Conservation (phyloP, 2,797 vertebrate species). For the Sebastes hubbsi region DNA sequence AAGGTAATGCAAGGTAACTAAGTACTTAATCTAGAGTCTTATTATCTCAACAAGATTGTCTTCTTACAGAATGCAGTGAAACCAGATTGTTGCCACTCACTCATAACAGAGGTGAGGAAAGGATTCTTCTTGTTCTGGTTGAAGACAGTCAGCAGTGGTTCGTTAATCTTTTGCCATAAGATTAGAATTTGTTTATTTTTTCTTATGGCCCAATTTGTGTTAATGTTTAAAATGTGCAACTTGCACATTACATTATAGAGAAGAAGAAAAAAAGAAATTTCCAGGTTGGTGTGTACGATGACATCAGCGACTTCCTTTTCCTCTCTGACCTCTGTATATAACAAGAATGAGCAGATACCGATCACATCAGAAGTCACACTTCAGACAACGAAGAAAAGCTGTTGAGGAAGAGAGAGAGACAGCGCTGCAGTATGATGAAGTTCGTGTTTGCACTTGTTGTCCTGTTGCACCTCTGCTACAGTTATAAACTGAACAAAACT, state of each 20-base stretch:
- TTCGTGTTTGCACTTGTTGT: constrained; percentile 16
- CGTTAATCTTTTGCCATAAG: background rate
- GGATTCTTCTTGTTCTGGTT: background rate
- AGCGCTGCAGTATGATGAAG: constrained; percentile 50
- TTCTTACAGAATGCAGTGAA: background rate
- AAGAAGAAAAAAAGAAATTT: background rate
- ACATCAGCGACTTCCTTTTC: constrained; percentile 34
- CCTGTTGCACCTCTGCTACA: constrained; percentile 40
- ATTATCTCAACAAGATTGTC: background rate
- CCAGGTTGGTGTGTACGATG: constrained; percentile 4
- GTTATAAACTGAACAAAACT: accelerated
- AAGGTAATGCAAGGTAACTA: background rate
- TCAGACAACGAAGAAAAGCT: background rate
- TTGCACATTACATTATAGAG: background rate
- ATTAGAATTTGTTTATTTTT: background rate
- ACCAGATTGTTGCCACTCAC: background rate
- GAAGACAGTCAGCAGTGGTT: background rate
- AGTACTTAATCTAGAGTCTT: background rate
- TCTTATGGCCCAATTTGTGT: background rate
- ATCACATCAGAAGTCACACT: constrained; percentile 28
- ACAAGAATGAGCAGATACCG: constrained; percentile 12
- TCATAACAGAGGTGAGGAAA: background rate
- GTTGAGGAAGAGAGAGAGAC: constrained; percentile 14
- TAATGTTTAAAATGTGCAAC: background rate
- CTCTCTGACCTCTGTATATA: constrained; percentile 24